Conservation (phyloP, 2,113 vertebrate species). For the Erpornis zantholeuca region DNA sequence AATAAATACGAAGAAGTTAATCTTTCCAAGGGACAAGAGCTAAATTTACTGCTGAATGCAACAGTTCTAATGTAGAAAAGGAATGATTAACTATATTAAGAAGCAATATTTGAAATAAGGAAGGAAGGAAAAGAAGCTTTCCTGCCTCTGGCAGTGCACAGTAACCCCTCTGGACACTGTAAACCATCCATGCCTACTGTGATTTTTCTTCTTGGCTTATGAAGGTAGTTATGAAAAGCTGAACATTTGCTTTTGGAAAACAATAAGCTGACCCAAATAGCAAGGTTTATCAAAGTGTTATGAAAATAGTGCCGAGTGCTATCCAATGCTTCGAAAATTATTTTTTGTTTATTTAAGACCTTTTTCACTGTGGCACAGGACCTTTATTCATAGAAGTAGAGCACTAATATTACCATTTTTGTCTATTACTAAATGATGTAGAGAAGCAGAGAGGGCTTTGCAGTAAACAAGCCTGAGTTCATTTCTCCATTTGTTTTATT, state of each 20-base stretch:
- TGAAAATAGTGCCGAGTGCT: not conserved
- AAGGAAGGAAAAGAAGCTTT: not conserved
- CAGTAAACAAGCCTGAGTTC: not conserved
- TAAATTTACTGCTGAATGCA: not conserved
- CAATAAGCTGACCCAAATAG: not conserved
- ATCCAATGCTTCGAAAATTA: not conserved
- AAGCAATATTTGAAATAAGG: not conserved
- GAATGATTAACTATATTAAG: not conserved
- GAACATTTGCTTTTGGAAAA: not conserved
- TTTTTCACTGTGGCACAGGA: not conserved
- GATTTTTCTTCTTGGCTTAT: not conserved
- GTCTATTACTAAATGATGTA: not conserved
- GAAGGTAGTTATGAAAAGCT: not conserved
- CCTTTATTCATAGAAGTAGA: not conserved
- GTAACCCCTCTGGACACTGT: not conserved
- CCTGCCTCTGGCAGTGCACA: not conserved
- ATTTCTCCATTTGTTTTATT: not conserved
- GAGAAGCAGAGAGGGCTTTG: not conserved
- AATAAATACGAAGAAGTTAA: not conserved
- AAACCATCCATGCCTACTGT: not conserved
- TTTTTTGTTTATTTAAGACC: not conserved
- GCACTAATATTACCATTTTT: not conserved
- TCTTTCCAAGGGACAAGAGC: not conserved
- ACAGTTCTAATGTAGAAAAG: not conserved
- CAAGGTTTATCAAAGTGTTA: not conserved